Base-by-base conservation (phyloP, 2,797 vertebrate species). In the Halcyon leucocephala region DNA sequence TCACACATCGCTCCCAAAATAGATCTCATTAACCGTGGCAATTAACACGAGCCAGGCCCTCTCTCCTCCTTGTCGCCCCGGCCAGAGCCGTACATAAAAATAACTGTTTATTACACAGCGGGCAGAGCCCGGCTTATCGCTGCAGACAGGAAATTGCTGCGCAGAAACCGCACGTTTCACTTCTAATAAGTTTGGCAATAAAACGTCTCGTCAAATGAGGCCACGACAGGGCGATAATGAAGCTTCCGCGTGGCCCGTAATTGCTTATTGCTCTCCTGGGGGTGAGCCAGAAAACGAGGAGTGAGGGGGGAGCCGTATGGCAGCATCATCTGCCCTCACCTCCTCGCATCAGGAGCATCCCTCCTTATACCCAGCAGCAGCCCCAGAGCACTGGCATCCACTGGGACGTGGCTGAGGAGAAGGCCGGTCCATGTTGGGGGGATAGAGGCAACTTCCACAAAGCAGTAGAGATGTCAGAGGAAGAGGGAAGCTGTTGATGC, bases 161-260 rank as follows among this genome's bases (percentile, higher is more conserved):
- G 44, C 95, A 91, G 95, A 95, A 97, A 81, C 85, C 14, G 25
- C 95, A 96, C 82, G 55, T 97, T 97, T 95, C 92, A 74, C 94
- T 95, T 97, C 86, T 97, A 97, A 97, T 97, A 97, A 97, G 94
- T 97, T 97, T 97, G 95, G 97, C 97, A 95, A 96, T 97, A 97
- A 97, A 97, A 90, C 4, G 85, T 94, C 96, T 97, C 74, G 37
- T 97, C 97, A 97, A 98, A 97, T 20, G 86, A 95, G 95, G 97
- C 97, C 97, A 94, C 92, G 96, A 96, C 95, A 93, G 95, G 93
- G 95, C 54, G 95, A 97, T 98, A 98, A 98, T 97, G 97, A 98
- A 96, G 97, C 96, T 97, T 94, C 95, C 39, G 25, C 4, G 26
- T 61, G 94, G 89, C 73, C 92, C 3, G 0, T 97, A 97, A 97